Conservation (phyloP, 2,797 vertebrate genomes). For the Bradypodion pumilum region DNA sequence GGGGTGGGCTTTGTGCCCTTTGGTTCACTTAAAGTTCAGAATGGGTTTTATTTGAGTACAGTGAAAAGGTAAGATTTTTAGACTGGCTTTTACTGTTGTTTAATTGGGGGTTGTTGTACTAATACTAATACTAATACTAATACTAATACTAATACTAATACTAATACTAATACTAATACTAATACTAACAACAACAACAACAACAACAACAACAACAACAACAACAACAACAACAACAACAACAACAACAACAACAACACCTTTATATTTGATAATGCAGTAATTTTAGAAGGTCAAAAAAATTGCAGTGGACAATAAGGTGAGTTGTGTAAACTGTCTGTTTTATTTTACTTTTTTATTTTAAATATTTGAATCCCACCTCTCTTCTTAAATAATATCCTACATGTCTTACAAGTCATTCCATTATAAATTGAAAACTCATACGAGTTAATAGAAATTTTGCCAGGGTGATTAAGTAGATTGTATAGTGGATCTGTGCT, state of each 20-base stretch:
- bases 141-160: too few species aligned
- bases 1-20: too few species aligned
- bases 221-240: too few species aligned
- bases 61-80: too few species aligned
- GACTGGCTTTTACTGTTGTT: too few species aligned
- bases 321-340: not conserved
- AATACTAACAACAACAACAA: too few species aligned
- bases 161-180: too few species aligned
- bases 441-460: not conserved
- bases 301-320: not conserved
- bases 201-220: too few species aligned
- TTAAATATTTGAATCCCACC: not conserved
- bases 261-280: not conserved
- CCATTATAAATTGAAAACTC: not conserved
- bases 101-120: too few species aligned
- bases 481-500: not conserved
- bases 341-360: not conserved
- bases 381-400: not conserved
- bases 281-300: not conserved
- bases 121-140: too few species aligned
- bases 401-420: not conserved
- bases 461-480: not conserved
- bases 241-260: not conserved
- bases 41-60: too few species aligned
- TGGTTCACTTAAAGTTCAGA: too few species aligned